phyloP scores from a whole-genome alignment of 2,888 invertebrate genomes.

The Pterostichus madidus region DNA sequence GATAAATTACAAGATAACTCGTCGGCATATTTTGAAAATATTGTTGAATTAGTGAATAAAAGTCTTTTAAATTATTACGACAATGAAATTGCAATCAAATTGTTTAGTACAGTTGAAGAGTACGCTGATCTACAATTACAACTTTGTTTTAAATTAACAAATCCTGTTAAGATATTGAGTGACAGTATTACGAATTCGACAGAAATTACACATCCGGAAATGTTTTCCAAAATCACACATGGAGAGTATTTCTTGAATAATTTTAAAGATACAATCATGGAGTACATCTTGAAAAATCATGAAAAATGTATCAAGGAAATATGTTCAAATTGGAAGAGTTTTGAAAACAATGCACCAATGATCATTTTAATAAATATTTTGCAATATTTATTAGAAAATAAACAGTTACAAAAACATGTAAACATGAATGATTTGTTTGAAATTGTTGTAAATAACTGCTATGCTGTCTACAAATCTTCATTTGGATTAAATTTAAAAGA shows the following conservation, averaged over 20 bases:
- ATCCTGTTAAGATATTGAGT: slow-evolving; percentile 69
- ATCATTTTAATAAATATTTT: slow-evolving; percentile 67
- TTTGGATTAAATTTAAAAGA: slow-evolving; percentile 1
- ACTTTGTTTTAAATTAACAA: slow-evolving; percentile 70
- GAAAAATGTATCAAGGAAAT: slow-evolving; percentile 69
- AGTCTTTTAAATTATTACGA: slow-evolving; percentile 60
- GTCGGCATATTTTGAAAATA: slow-evolving; percentile 14
- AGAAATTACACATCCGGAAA: slow-evolving; percentile 70
- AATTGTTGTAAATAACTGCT: slow-evolving; percentile 67
- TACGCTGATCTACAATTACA: slow-evolving; percentile 69
- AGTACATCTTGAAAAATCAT: slow-evolving; percentile 71
- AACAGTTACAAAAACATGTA: slow-evolving; percentile 67
- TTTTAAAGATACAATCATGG: slow-evolving; percentile 72
- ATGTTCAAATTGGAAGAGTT: slow-evolving; percentile 34
- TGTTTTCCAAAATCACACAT: slow-evolving; percentile 69
- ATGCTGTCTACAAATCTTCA: slow-evolving; percentile 27
- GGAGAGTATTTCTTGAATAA: slow-evolving; percentile 72
- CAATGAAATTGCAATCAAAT: slow-evolving; percentile 53
- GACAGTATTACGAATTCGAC: slow-evolving; percentile 69
- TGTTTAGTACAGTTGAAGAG: slow-evolving; percentile 67
- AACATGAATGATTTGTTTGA: slow-evolving; percentile 69
- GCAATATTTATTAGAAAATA: slow-evolving; percentile 67
- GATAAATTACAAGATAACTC: slow-evolving; percentile 22
- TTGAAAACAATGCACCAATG: slow-evolving; percentile 5
- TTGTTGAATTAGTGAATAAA: slow-evolving; percentile 44